Evolutionary conservation across 2,888 invertebrate genomes (phyloP), one percentile per base, ranked within the genome.

Genomic region (Drosophila anceps): DNA sequence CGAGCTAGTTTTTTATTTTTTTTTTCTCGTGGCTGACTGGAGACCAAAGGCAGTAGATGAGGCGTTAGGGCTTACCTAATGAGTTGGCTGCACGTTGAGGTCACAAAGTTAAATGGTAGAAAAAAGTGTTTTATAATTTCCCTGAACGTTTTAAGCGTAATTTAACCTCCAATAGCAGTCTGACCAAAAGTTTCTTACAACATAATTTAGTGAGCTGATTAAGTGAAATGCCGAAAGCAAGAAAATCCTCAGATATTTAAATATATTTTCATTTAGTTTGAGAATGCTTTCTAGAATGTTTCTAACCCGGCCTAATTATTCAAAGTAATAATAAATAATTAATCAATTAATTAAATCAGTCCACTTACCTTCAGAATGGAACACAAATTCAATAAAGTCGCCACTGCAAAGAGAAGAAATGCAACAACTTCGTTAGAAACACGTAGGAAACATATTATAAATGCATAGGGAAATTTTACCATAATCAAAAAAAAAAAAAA

Each of bases 341-440:
- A n/a, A n/a, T n/a, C n/a, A n/a, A n/a, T n/a, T n/a, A n/a, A n/a
- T n/a, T n/a, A n/a, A n/a, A n/a, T n/a, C n/a, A n/a, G n/a, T n/a
- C n/a, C n/a, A 67, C 85, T 82, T 78, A 87, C 82, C 82, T 60
- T 55, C 44, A 48, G 69, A 39, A 20, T 1, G n/a, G 12, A 50
- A 39, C 27, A 31, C 24, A 58, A 39, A 41, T 72, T 69, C 50
- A 76, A 53, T 55, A 50, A 66, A 66, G 62, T 73, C 46, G 29
- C 51, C 51, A 48, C 87, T 83, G 85, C 20, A 82, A 55, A 10
- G 24, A 33, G 27, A 55, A 13, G 37, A 51, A 44, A 31, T 12
- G 8, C 20, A 67, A 62, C 0, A 31, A 60, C 9, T 61, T 44
- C 15, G 74, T 77, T 80, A 62, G 64, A 69, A 50, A 68, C 35